phyloP scores from a whole-genome alignment of 2,797 vertebrate species.

The Hoplostethus atlanticus region DNA sequence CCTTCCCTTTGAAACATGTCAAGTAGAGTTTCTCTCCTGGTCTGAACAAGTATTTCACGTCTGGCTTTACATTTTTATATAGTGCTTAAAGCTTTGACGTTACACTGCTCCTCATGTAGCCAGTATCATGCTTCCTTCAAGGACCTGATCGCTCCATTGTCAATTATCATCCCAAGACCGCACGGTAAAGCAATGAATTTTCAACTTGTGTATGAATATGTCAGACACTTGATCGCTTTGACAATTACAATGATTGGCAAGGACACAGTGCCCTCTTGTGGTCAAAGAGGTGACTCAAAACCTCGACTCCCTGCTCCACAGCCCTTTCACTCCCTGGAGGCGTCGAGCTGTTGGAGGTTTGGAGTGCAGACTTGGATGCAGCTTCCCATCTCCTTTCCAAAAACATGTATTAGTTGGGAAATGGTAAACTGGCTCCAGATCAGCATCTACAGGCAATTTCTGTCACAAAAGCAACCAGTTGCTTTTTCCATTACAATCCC shows the following conservation, averaged over 20 bases:
- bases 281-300: conserved; percentile 18
- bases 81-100: too few species aligned
- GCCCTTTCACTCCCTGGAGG: background rate
- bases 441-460: conserved; percentile 2
- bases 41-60: too few species aligned
- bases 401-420: conserved; percentile 33
- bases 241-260: background rate
- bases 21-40: too few species aligned
- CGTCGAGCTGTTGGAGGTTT: background rate
- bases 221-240: too few species aligned
- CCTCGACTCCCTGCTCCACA: conserved; percentile 3
- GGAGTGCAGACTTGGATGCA: background rate
- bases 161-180: background rate
- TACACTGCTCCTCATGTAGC: background rate
- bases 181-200: conserved; percentile 12
- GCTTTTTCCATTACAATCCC: conserved; percentile 8
- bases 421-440: conserved; percentile 17
- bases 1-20: too few species aligned
- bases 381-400: conserved; percentile 1
- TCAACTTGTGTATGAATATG: conserved; percentile 15
- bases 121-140: background rate
- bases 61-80: too few species aligned
- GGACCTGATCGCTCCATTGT: background rate
- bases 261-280: conserved; percentile 40
- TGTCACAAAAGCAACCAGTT: conserved; percentile 12